Evolutionary conservation across 1,140 invertebrate species (phyloP).

Genomic region (Liolophura sinensis): DNA sequence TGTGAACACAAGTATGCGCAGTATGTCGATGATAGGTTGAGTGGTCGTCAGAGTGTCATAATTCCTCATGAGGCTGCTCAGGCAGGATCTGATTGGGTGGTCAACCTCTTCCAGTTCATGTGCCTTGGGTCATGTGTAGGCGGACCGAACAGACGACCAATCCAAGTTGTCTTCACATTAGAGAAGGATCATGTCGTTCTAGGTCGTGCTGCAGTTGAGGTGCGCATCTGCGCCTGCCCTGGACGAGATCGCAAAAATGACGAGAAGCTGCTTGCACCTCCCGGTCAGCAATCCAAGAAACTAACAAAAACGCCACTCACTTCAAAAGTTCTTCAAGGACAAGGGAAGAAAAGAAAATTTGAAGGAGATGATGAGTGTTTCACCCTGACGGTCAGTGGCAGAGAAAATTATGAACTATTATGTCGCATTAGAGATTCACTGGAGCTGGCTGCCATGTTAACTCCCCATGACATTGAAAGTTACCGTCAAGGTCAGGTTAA

Average conservation of each 20-base stretch:
- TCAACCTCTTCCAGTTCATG: conserved; percentile 71
- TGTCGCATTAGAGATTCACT: conserved; percentile 26
- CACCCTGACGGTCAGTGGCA: conserved; percentile 20
- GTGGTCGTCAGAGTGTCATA: conserved; percentile 59
- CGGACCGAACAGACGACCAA: conserved; percentile 73
- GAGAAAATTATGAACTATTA: conserved; percentile 34
- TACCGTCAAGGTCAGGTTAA: conserved; percentile 8
- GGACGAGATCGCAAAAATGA: conserved; percentile 72
- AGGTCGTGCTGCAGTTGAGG: conserved; percentile 67
- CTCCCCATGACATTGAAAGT: conserved; percentile 8
- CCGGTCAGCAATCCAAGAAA: too few species aligned
- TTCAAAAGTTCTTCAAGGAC: too few species aligned
- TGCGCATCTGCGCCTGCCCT: conserved; percentile 76
- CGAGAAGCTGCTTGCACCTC: conserved; percentile 52
- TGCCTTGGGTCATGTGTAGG: conserved; percentile 77
- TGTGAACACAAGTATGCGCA: conserved; percentile 56
- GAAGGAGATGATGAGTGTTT: conserved; percentile 17
- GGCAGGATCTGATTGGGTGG: conserved; percentile 63
- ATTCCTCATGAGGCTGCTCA: conserved; percentile 65
- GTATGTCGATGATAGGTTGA: conserved; percentile 56
- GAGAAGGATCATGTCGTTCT: conserved; percentile 62
- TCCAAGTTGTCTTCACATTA: conserved; percentile 74
- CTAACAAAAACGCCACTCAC: too few species aligned
- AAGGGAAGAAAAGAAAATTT: conserved; percentile 15
- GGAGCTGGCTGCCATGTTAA: conserved; percentile 16